Base-by-base conservation (phyloP, 1,140 invertebrate genomes). In the Drosophila neocordata region DNA sequence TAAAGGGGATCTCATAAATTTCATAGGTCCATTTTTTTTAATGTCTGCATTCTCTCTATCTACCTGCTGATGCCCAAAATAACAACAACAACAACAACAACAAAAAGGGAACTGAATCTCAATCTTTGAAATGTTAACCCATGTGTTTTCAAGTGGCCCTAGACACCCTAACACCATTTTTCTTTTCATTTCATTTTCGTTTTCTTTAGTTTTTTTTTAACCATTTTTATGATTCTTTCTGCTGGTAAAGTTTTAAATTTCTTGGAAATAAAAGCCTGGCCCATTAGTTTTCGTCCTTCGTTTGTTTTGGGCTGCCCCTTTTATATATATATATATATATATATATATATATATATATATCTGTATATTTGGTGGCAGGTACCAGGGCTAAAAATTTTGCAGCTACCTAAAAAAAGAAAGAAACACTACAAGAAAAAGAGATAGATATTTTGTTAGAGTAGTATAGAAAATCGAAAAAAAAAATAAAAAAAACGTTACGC, bases 221-320 rank as follows among this genome's bases (percentile, higher is more conserved):
- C 24, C 24, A 24, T 57, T 60, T 66, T 67, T 38, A 12, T 24
- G 34, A 18, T 79, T 67, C 67, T 58, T 63, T 60, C 27, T 82
- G 70, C 65, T 75, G 57, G 76, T 70, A 80, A 81, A 88, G 83
- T 88, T 88, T 88, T 88, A 88, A 89, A 88, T 88, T 88, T 88
- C 83, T 88, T 88, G 83, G 83, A 88, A 88, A 88, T 88, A 89
- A 88, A 88, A 88, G 84, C 84, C 73, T 87, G 18, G 69, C 73
- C 84, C 82, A 85, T 85, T 85, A 87, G 82, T 85, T 85, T 87
- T 85, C 77, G 81, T 84, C 78, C 80, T 85, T 81, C 68, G 66
- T 79, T 72, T 74, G 81, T 73, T 81, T 64, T 31, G 27, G 70
- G 41, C 52, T 83, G 82, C 69, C 63, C 65, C 71, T 77, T 84